Conservation (phyloP, 2,888 invertebrate genomes). For the Heliconius cydno region DNA sequence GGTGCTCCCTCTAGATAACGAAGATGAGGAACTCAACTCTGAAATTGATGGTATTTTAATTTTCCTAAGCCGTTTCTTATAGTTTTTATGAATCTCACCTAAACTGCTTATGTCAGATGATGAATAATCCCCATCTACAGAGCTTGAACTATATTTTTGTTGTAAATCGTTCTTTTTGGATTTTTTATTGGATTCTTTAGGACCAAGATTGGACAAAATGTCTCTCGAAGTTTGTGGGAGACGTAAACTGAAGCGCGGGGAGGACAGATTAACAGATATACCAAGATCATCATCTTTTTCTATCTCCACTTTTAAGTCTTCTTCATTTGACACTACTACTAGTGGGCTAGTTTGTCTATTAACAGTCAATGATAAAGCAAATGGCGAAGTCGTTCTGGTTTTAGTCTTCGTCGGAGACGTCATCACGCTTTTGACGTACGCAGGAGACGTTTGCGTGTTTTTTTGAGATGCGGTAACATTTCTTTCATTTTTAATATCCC, state of each 20-base stretch:
- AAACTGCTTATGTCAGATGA: constrained; percentile 78
- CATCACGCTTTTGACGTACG: constrained; percentile 74
- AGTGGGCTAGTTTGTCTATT: constrained; percentile 74
- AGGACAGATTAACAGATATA: constrained; percentile 74
- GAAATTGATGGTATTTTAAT: constrained; percentile 58
- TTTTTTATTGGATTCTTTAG: constrained; percentile 30
- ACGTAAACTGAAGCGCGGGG: constrained; percentile 73
- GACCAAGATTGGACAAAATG: constrained; percentile 64
- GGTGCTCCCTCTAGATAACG: constrained; percentile 59
- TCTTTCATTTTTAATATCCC: constrained; percentile 48
- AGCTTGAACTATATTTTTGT: constrained; percentile 63
- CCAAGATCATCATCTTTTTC: constrained; percentile 60
- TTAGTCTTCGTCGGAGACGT: constrained; percentile 76
- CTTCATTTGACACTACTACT: constrained; percentile 50
- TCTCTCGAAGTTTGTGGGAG: constrained; percentile 70
- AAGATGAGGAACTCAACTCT: constrained; percentile 65
- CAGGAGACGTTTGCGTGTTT: constrained; percentile 78
- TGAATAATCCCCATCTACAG: constrained; percentile 67
- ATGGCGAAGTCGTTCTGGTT: constrained; percentile 75
- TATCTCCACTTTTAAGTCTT: constrained; percentile 55
- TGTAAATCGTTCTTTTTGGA: constrained; percentile 46
- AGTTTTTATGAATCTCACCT: constrained; percentile 67
- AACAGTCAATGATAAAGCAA: constrained; percentile 58
- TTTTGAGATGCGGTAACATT: constrained; percentile 67
- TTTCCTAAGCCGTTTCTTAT: constrained; percentile 58